Percentiles rank a stretch among this genome's conserved stretches.
These are phyloP conservation scores for Bombus pascuorum DNA, from an alignment of 1,140 invertebrate species.

Conservation along the genomic window DNA sequence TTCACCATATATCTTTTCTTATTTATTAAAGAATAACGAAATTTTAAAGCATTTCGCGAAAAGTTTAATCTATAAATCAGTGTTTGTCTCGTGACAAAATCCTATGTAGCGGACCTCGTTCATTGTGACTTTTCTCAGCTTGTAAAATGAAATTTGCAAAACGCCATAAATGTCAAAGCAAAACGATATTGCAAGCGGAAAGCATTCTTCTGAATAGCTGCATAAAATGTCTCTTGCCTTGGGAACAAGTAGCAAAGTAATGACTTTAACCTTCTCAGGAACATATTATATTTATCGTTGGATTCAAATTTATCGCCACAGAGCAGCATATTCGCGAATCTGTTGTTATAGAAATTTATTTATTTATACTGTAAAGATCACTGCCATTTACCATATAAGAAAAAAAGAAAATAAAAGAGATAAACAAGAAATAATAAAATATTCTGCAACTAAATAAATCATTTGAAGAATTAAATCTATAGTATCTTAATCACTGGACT, in stretches of 20 bases:
- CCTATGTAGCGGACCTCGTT: not conserved
- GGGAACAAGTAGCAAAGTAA: not conserved
- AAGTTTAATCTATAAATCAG: not conserved
- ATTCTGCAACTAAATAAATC: not conserved
- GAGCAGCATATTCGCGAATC: no score
- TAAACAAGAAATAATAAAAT: not conserved
- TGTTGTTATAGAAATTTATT: no score
- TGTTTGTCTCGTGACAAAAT: not conserved
- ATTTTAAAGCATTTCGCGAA: not conserved
- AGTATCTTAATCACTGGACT: not conserved
- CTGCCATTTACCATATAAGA: not conserved
- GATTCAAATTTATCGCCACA: not conserved
- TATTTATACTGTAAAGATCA: not conserved
- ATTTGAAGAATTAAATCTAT: not conserved
- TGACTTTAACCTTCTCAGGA: not conserved
- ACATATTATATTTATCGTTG: not conserved
- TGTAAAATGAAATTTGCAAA: not conserved
- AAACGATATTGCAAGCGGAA: not conserved
- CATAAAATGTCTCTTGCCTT: not conserved
- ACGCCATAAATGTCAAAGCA: not conserved
- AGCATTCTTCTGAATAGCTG: not conserved
- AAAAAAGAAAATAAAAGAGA: not conserved
- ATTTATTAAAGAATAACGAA: not conserved
- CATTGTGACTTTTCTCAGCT: not conserved
- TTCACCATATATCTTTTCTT: not conserved